phyloP scores from a whole-genome alignment of 2,113 vertebrate species.

The Apodemus speciosus region DNA sequence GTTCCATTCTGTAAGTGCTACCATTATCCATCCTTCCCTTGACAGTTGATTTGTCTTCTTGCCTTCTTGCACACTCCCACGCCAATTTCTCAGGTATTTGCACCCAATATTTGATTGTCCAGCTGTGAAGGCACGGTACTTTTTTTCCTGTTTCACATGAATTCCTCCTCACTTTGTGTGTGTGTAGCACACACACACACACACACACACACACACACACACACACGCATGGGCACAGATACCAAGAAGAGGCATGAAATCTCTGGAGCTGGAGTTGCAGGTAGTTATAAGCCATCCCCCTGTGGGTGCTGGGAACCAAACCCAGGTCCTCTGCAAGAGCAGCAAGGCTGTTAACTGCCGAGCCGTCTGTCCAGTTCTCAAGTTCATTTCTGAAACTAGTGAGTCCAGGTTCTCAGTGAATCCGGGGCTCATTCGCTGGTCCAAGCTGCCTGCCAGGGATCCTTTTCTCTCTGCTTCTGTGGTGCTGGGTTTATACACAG shows the following conservation, averaged over 20 bases:
- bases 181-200: not conserved
- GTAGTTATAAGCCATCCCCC: not conserved
- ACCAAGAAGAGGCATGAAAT: not conserved
- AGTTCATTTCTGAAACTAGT: not conserved
- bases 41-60: not conserved
- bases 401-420: not conserved
- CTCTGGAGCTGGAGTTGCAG: not conserved
- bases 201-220: no score
- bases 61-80: not conserved
- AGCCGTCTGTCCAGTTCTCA: not conserved
- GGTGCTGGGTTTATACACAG: not conserved
- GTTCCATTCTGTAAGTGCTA: rapidly evolving
- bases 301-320: not conserved
- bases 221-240: not conserved
- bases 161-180: not conserved
- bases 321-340: not conserved
- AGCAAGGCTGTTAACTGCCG: not conserved
- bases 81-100: not conserved
- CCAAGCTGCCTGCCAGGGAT: no score
- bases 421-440: not conserved
- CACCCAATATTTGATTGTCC: not conserved
- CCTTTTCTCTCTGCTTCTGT: no score
- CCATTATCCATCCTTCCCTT: not conserved
- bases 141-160: not conserved
- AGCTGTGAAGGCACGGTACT: not conserved